Conservation (phyloP, 2,797 vertebrate genomes). For the Coilia nasus region DNA sequence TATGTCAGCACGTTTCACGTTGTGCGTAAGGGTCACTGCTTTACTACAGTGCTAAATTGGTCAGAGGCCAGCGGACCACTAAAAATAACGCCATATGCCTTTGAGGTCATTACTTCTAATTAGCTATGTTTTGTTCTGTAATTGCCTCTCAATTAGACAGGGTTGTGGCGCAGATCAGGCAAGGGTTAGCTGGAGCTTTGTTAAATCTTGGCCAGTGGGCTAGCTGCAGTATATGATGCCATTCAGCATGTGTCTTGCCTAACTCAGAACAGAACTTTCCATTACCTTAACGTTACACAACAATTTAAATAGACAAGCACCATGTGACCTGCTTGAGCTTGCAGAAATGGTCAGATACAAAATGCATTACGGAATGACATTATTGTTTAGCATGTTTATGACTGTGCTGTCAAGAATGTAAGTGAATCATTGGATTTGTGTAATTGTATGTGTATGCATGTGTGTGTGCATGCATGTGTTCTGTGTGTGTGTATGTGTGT, state of each 20-base stretch:
- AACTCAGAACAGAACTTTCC: background rate
- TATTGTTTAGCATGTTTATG: background rate
- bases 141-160: slow-evolving; percentile 46
- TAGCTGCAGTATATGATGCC: background rate
- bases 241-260: background rate
- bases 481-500: background rate
- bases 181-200: slow-evolving; percentile 27
- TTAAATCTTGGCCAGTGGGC: slow-evolving; percentile 3
- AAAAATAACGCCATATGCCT: slow-evolving; percentile 42
- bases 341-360: background rate
- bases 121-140: slow-evolving; percentile 51
- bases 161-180: slow-evolving; percentile 27
- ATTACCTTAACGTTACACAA: slow-evolving; percentile 4
- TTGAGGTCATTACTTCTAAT: slow-evolving; percentile 47
- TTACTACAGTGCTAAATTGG: slow-evolving; percentile 40
- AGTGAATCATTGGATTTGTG: background rate
- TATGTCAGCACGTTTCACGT: background rate
- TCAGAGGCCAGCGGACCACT: slow-evolving; percentile 35
- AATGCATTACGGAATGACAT: background rate
- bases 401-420: background rate
- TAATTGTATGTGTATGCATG: background rate
- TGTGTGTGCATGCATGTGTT: background rate
- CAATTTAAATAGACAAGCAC: background rate
- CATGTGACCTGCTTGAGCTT: background rate
- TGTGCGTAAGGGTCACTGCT: slow-evolving; percentile 17